These are phyloP conservation scores for Pheucticus melanocephalus DNA, from an alignment of 2,113 vertebrate genomes.

Conservation along the genomic window DNA sequence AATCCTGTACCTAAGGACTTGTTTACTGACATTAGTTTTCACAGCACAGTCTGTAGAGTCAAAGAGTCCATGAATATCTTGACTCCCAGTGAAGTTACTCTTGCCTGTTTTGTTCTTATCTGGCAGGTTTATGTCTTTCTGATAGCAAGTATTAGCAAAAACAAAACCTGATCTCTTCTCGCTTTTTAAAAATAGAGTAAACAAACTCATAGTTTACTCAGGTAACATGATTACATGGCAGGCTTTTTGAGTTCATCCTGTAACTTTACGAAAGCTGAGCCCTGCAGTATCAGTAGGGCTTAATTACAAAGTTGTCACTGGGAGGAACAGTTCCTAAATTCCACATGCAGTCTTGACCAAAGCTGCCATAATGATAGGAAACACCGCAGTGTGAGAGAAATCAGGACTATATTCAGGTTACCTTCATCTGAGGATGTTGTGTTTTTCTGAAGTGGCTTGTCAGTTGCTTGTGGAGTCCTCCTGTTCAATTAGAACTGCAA, in stretches of 20 bases:
- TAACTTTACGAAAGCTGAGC: background rate
- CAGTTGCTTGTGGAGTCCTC: background rate
- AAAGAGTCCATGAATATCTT: background rate
- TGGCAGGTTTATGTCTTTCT: background rate
- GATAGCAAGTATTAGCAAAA: constrained; percentile 9
- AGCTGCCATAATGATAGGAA: background rate
- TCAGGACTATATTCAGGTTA: background rate
- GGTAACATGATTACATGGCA: background rate
- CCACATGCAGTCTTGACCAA: background rate
- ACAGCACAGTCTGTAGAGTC: background rate
- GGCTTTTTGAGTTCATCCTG: constrained; percentile 32
- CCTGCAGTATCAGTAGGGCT: background rate
- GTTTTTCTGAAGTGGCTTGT: background rate
- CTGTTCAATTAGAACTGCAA: background rate
- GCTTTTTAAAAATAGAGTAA: constrained; percentile 22
- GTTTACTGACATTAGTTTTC: background rate
- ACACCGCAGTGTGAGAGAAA: background rate
- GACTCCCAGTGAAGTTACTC: background rate
- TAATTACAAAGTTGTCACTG: background rate
- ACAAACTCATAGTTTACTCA: constrained; percentile 3
- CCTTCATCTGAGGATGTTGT: background rate
- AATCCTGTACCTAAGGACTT: background rate
- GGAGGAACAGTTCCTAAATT: background rate
- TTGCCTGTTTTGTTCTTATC: background rate
- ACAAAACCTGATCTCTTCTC: constrained; percentile 20